Evolutionary conservation across 2,888 invertebrate genomes (phyloP), one percentile per base, ranked within the genome.

Genomic region (Drosophila quasianomalipes): DNA sequence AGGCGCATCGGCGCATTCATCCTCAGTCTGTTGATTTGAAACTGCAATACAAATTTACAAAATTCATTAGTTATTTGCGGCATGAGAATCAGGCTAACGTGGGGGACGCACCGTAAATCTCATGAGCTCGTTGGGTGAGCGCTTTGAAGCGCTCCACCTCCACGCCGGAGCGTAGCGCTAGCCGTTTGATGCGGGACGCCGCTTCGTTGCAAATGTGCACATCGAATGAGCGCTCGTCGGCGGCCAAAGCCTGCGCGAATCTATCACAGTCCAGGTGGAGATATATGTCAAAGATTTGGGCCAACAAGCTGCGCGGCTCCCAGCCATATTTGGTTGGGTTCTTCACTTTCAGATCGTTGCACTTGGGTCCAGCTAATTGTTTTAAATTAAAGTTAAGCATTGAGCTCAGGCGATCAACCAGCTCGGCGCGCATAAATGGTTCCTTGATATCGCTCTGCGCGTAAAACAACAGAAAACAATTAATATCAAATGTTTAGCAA

Each of bases 341-440:
- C 68, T 97, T 96, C 61, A 99, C 99, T 95, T 98, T 98, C 74
- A 98, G 95, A 93, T 96, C 97, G 94, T 98, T 97, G 94, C 99
- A 99, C 94, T 99, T 99, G 55, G 98, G 97, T 14, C 99, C 99
- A 93, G 98, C 99, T 59, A 99, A 95, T 93, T 99, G 99, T 92
- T 98, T 97, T 80, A 99, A 95, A 94, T 99, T 99, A 94, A 98
- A 99, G 94, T 99, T 99, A 82, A 99, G 95, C 99, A 99, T 99
- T 68, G 99, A 98, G 65, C 99, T 98, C 68, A 99, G 95, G 63
- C 99, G 95, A 92, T 98, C 98, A 52, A 98, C 98, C 77, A 99
- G 94, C 94, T 98, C 99, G 2, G 98, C 97, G 75, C 97, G 96
- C 85, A 99, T 95, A 94, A 99, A 99, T 51, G 99, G 99, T 92